Conservation (phyloP, 2,797 vertebrate species). For the Sitta carolinensis region DNA sequence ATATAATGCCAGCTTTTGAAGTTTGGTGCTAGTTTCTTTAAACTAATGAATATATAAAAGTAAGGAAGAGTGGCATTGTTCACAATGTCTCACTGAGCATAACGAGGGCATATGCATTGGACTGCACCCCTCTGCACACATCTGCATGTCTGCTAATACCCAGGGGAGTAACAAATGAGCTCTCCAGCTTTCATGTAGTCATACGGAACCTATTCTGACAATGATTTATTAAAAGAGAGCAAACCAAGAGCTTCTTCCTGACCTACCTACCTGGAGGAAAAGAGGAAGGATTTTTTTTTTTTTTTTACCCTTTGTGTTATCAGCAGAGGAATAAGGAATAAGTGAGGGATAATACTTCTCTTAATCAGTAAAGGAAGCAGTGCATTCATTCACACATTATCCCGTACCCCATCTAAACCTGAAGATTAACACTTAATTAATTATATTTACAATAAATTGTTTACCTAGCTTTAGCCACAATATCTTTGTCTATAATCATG, state of each 20-base stretch:
- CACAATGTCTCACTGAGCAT: not conserved
- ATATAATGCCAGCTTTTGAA: not conserved
- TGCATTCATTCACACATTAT: not conserved
- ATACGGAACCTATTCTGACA: slow-evolving; percentile 60
- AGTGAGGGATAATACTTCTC: not conserved
- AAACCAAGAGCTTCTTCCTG: slow-evolving; percentile 36
- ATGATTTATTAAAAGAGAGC: slow-evolving; percentile 37
- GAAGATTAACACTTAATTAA: not conserved
- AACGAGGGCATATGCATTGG: not conserved
- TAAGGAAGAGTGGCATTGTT: not conserved
- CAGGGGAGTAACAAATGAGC: slow-evolving; percentile 17
- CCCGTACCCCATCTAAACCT: not conserved
- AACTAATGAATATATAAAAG: not conserved
- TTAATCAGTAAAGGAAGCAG: not conserved
- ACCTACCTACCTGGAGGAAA: slow-evolving; percentile 46
- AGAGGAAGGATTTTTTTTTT: not conserved
- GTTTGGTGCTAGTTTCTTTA: not conserved
- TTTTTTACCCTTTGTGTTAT: slow-evolving; percentile 1
- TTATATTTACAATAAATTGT: not conserved
- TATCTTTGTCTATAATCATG: not conserved
- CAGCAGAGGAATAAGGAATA: not conserved
- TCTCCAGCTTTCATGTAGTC: slow-evolving; percentile 51
- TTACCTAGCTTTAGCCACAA: not conserved
- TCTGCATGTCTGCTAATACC: slow-evolving; percentile 38
- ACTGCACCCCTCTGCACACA: slow-evolving; percentile 26